Conservation (phyloP, 2,888 invertebrate genomes). For the Physocephala rufipes region DNA sequence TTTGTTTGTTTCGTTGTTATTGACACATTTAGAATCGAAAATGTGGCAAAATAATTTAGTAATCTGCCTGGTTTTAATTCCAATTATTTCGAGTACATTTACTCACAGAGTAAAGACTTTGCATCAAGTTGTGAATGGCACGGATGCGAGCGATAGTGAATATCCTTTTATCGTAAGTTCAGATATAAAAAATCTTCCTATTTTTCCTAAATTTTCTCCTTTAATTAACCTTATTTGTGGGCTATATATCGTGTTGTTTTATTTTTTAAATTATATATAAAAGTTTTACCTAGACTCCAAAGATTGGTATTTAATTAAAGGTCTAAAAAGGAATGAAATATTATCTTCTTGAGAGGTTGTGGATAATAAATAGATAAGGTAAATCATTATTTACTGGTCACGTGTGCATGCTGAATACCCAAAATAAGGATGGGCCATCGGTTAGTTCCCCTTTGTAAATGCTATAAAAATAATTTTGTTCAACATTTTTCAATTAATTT, state of each 20-base stretch:
- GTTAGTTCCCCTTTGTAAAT: no score
- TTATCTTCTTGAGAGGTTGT: background rate
- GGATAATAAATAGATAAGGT: background rate
- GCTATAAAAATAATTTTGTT: no score
- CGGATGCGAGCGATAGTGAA: slow-evolving; percentile 52
- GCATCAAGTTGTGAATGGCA: slow-evolving; percentile 59
- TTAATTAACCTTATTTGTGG: no score
- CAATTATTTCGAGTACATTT: background rate
- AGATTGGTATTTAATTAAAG: background rate
- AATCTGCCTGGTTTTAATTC: background rate
- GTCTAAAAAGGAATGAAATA: background rate
- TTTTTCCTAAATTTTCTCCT: no score
- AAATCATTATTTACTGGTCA: no score
- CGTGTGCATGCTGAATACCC: no score
- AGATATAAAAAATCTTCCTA: background rate
- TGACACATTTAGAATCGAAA: background rate
- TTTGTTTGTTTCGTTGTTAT: background rate
- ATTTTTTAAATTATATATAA: no score
- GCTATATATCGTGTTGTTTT: no score
- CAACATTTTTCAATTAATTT: no score
- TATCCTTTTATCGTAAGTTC: slow-evolving; percentile 58
- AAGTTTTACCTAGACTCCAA: background rate
- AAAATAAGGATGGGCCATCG: no score
- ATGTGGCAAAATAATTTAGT: slow-evolving; percentile 12
- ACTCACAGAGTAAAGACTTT: slow-evolving; percentile 26